These are phyloP conservation scores for Orbicella faveolata DNA, from an alignment of 64 coral and sea anemone species.

Conservation along the genomic window DNA sequence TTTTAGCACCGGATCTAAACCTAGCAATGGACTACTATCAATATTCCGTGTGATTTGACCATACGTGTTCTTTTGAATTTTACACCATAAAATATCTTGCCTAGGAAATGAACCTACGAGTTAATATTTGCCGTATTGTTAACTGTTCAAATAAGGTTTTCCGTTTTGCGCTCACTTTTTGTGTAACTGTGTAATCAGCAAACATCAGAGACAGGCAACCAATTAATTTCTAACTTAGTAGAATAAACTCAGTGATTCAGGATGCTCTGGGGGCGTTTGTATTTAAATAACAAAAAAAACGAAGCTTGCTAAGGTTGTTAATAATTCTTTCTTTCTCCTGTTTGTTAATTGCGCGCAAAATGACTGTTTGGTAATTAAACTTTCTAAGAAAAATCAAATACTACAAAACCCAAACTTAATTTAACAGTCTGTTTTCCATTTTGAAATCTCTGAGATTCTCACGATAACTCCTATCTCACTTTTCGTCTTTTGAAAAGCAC, in stretches of 20 bases:
- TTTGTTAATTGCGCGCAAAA: background rate
- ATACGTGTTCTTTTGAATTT: background rate
- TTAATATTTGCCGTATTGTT: slow-evolving; percentile 7
- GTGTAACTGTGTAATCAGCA: background rate
- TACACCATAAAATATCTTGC: background rate
- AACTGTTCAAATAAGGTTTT: slow-evolving; percentile 16
- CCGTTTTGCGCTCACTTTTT: background rate
- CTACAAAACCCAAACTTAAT: too few species aligned
- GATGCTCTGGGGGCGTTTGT: background rate
- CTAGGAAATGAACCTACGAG: slow-evolving; percentile 9
- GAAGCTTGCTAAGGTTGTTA: background rate
- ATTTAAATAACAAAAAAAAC: background rate
- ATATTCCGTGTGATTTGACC: background rate
- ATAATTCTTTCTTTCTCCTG: background rate
- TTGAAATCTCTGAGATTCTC: too few species aligned
- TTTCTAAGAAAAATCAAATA: background rate
- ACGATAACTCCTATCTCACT: too few species aligned
- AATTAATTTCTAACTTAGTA: background rate
- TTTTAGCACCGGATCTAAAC: slow-evolving; percentile 2
- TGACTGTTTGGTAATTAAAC: background rate
- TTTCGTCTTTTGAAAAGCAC: too few species aligned
- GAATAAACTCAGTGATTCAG: slow-evolving; percentile 6
- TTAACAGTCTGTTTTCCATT: too few species aligned
- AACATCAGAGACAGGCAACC: background rate
- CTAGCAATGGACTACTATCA: background rate